phyloP scores from a whole-genome alignment of 2,888 invertebrate species.

The Pinctada fucata region DNA sequence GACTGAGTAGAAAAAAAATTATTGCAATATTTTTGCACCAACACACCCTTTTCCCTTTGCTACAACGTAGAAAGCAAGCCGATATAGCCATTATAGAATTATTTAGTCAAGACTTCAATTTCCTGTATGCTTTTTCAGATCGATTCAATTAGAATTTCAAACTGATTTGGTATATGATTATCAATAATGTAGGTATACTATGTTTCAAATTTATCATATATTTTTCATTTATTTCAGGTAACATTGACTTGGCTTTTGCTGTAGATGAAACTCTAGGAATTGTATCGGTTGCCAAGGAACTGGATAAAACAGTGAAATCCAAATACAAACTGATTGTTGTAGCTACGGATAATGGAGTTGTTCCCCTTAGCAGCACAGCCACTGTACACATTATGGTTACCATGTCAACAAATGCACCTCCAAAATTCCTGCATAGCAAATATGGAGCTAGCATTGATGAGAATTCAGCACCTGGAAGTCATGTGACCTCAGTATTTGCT shows the following conservation, averaged over 20 bases:
- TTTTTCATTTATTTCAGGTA: constrained; percentile 80
- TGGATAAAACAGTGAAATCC: constrained; percentile 80
- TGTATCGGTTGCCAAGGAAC: constrained; percentile 77
- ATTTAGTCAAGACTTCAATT: too few relatives aligned
- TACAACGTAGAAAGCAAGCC: too few relatives aligned
- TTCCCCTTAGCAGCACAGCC: constrained; percentile 84
- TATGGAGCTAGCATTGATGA: constrained; percentile 69
- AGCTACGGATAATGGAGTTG: constrained; percentile 90
- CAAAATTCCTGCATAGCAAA: constrained; percentile 81
- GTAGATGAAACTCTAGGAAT: constrained; percentile 89
- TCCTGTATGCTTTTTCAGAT: too few relatives aligned
- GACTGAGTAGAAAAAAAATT: too few relatives aligned
- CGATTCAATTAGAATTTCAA: too few relatives aligned
- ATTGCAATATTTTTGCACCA: too few relatives aligned
- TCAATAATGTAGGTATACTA: too few relatives aligned
- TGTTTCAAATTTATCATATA: too few relatives aligned
- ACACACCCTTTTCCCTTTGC: too few relatives aligned
- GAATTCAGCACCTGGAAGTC: constrained; percentile 61
- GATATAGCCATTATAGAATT: too few relatives aligned
- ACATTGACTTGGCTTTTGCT: constrained; percentile 90
- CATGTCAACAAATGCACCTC: constrained; percentile 96
- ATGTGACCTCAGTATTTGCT: constrained; percentile 63
- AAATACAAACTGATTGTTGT: constrained; percentile 90
- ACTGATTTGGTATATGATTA: too few relatives aligned
- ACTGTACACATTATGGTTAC: constrained; percentile 92